A percentile compares a stretch with the other conserved stretches of the same genome.
Conservation (phyloP, 2,797 vertebrate genomes). For the Ficedula albicollis region DNA sequence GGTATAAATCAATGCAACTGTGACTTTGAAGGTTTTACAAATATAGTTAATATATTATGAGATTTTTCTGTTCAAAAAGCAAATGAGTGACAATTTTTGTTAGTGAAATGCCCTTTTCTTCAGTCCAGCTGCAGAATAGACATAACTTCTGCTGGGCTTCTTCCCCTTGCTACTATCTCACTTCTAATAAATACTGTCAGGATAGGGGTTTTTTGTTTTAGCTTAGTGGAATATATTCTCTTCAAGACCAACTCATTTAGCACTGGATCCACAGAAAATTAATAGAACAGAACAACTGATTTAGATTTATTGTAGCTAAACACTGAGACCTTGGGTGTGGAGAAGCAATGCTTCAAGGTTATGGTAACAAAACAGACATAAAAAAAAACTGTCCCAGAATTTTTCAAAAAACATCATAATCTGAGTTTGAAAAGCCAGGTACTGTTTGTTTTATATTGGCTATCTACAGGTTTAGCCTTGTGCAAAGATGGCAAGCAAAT, state of each 20-base stretch:
- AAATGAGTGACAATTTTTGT: not conserved
- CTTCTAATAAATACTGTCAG: not conserved
- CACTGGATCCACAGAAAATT: not conserved
- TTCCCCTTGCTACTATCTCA: not conserved
- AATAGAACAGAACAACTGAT: not conserved
- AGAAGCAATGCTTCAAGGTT: not conserved
- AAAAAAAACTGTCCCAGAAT: not conserved
- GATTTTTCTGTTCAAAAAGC: conserved; percentile 30
- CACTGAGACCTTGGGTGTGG: not conserved
- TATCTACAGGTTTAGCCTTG: not conserved
- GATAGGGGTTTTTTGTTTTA: not conserved
- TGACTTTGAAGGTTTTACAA: conserved; percentile 36
- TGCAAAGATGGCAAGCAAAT: not conserved
- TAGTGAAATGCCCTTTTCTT: conserved; percentile 11
- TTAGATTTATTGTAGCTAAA: not conserved
- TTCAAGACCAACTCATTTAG: not conserved
- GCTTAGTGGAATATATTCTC: not conserved
- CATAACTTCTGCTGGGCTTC: not conserved
- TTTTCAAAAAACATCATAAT: not conserved
- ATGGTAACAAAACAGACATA: not conserved
- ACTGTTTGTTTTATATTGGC: not conserved
- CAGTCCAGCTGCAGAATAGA: not conserved
- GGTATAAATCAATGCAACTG: conserved; percentile 34
- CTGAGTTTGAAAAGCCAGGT: not conserved
- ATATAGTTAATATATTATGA: conserved; percentile 31